Conservation (phyloP, 2,888 invertebrate species). For the Gonocerus acuteangulatus region DNA sequence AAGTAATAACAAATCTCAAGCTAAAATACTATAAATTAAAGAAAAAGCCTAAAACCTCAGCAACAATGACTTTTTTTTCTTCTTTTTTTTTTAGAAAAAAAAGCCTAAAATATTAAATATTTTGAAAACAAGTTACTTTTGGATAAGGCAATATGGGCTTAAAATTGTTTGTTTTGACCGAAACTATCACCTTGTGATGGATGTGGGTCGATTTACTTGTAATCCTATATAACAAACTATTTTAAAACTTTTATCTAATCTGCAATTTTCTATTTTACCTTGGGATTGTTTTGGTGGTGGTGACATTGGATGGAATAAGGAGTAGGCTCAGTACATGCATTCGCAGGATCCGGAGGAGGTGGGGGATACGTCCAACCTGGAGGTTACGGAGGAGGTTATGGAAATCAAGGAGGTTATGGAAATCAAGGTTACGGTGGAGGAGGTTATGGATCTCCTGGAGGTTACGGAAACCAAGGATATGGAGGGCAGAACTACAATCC, state of each 20-base stretch:
- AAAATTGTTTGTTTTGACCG: too few relatives aligned
- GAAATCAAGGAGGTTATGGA: not conserved
- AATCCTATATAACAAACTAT: too few relatives aligned
- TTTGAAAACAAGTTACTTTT: too few relatives aligned
- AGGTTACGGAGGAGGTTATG: not conserved
- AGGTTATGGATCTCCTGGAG: not conserved
- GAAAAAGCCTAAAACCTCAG: too few relatives aligned
- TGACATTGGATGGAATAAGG: conserved; percentile 1
- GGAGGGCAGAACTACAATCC: not conserved
- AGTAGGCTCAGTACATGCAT: conserved; percentile 13
- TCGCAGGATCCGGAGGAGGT: conserved; percentile 4
- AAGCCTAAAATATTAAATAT: too few relatives aligned
- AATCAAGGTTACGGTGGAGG: not conserved
- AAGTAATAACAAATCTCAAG: too few relatives aligned
- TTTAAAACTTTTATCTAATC: not conserved
- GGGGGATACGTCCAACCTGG: not conserved
- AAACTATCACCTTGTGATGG: too few relatives aligned
- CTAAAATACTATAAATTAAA: too few relatives aligned
- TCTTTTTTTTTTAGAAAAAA: too few relatives aligned
- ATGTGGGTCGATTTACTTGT: too few relatives aligned
- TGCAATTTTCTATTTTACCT: not conserved
- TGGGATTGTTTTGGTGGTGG: conserved; percentile 13
- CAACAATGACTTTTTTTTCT: too few relatives aligned
- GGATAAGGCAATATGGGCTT: too few relatives aligned
- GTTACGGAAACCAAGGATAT: not conserved